Conservation (phyloP, 1,140 invertebrate genomes). For the Drosophila nebulosa region DNA sequence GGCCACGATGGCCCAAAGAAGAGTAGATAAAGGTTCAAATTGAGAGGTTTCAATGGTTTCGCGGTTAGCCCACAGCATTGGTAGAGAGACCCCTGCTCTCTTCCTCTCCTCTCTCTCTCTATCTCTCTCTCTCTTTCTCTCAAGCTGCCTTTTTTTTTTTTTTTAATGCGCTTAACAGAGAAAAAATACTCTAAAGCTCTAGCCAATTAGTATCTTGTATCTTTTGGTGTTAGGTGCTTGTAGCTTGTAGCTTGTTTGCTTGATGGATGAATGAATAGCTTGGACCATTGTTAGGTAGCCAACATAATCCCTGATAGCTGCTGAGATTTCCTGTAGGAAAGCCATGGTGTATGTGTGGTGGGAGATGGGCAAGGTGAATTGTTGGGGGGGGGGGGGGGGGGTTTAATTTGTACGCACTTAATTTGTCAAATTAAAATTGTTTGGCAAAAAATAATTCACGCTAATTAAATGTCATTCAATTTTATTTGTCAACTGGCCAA, state of each 20-base stretch:
- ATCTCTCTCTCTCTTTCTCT: not conserved
- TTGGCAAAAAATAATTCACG: conserved; percentile 60
- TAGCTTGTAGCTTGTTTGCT: no score
- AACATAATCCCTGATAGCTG: conserved; percentile 65
- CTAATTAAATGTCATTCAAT: conserved; percentile 70
- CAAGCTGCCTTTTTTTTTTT: no score
- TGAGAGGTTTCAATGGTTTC: conserved; percentile 16
- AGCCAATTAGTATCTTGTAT: conserved; percentile 51
- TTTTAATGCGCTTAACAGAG: conserved; percentile 63
- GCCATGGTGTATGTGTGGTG: not conserved
- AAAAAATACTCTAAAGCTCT: conserved; percentile 27
- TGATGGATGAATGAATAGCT: no score
- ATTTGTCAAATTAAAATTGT: conserved; percentile 66
- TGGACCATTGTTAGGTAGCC: not conserved
- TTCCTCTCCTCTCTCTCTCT: not conserved
- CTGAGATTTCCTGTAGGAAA: conserved; percentile 49
- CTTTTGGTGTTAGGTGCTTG: conserved; percentile 1
- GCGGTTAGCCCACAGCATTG: conserved; percentile 31
- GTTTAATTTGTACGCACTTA: conserved; percentile 38
- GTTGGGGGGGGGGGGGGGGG: not conserved
- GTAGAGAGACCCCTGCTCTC: not conserved
- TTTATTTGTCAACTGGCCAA: not conserved
- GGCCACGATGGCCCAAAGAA: not conserved
- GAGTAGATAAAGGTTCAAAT: not conserved
- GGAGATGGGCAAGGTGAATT: no score